phyloP scores from a whole-genome alignment of 2,113 vertebrate genomes.

The Laticauda laticaudata region DNA sequence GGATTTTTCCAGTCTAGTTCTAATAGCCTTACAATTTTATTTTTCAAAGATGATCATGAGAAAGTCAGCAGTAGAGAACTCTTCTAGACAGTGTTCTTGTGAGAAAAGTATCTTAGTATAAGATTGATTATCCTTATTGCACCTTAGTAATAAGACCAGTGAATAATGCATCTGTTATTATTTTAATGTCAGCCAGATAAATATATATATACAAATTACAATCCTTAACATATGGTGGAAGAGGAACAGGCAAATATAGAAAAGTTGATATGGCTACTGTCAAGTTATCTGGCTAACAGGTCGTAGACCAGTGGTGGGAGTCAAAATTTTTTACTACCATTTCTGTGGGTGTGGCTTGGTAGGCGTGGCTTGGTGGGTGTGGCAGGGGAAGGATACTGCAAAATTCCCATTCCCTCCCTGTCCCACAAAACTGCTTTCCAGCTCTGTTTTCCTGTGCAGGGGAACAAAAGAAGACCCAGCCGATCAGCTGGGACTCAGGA shows the following conservation, averaged over 20 bases:
- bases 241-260: not conserved
- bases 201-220: not conserved
- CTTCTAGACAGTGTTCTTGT: not conserved
- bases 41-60: not conserved
- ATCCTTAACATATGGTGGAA: not conserved
- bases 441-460: no score
- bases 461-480: no score
- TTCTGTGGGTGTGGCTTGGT: no score
- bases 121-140: not conserved
- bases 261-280: not conserved
- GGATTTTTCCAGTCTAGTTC: not conserved
- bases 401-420: no score
- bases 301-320: not conserved
- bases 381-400: no score
- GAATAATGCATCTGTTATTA: not conserved
- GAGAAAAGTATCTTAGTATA: not conserved
- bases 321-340: no score
- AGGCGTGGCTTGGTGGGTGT: no score
- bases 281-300: not conserved
- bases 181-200: not conserved
- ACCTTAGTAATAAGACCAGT: not conserved
- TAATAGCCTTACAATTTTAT: not conserved
- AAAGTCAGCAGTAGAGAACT: not conserved
- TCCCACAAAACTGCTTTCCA: no score
- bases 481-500: no score